phyloP scores from a whole-genome alignment of 2,113 vertebrate genomes.

The Nansenia antarctica region DNA sequence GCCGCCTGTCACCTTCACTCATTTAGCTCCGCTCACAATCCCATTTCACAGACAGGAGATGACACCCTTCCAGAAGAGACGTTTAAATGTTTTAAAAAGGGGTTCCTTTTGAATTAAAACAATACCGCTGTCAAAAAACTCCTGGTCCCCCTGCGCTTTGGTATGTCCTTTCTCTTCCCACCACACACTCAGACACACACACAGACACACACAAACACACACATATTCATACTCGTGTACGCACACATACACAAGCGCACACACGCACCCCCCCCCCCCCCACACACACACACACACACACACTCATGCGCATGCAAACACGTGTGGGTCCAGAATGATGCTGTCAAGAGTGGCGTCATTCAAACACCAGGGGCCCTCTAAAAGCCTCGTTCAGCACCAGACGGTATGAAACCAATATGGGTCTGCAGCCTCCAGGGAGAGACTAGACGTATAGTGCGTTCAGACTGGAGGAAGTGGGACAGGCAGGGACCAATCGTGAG shows the following conservation, averaged over 20 bases:
- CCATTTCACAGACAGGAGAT: conserved; percentile 19
- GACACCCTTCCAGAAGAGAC: conserved; percentile 20
- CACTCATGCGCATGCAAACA: not conserved
- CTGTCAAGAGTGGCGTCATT: conserved; percentile 46
- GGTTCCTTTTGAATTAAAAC: conserved; percentile 20
- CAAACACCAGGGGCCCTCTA: conserved; percentile 35
- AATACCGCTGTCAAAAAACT: conserved; percentile 21
- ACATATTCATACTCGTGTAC: not conserved
- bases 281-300: not conserved
- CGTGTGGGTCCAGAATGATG: conserved; percentile 17
- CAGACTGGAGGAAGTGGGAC: not conserved
- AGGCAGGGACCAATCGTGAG: not conserved
- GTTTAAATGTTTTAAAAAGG: conserved; percentile 14
- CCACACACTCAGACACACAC: not conserved
- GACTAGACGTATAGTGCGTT: conserved; percentile 27
- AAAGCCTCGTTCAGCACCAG: conserved; percentile 34
- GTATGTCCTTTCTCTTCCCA: conserved; percentile 2
- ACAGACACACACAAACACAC: not conserved
- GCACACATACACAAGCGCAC: not conserved
- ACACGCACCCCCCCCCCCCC: not conserved
- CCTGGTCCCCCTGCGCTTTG: conserved; percentile 9
- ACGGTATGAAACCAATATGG: conserved; percentile 37
- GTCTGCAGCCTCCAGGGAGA: conserved; percentile 3
- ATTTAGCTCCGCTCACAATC: conserved; percentile 12
- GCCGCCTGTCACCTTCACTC: conserved; percentile 6